Evolutionary conservation across 2,113 vertebrate species (phyloP), one percentile per base, ranked within the genome.

Genomic region (Euleptes europaea): DNA sequence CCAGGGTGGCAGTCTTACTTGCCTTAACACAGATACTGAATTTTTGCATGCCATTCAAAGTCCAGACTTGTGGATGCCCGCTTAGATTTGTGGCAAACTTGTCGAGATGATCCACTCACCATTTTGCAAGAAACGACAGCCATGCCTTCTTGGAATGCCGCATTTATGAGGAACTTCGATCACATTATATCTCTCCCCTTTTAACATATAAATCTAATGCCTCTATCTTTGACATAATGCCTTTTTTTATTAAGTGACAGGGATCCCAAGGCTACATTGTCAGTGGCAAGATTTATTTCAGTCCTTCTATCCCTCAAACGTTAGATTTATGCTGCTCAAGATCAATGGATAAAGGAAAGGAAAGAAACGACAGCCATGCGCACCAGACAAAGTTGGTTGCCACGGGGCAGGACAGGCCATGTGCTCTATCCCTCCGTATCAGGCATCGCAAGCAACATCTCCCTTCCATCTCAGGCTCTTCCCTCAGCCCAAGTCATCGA

Each of bases 401-500:
- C 9, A 15, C 31, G 35, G 5, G 67, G 8, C 51, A 71, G 33
- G 23, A 23, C 26, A 12, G 26, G 10, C 23, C 17, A 2, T n/a
- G 44, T 21, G 8, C 49, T 78, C 72, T 19, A 33, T 38, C 42
- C 35, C 40, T 51, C 35, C 23, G 26, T 10, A 70, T 31, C 67
- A 77, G 63, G 51, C 9, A 10, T 57, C 35, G 7, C 4, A 28
- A 35, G 33, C 78, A 71, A 72, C 42, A 26, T n/a, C 67, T 47
- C 54, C n/a, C 15, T 17, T 60, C 51, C 31, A 9, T 40, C 35
- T 51, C 33, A 38, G 80, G 69, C 83, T 63, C 0, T 0, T 89
- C 90, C 66, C 0, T 0, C 74, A 51, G 74, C 10, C 0, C 0
- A 0, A 67, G 72, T 73, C 84, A 1, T 49, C 1, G 40, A 35